Evolutionary conservation across 2,113 vertebrate genomes (phyloP).

Genomic region (Prunella fulvescens): DNA sequence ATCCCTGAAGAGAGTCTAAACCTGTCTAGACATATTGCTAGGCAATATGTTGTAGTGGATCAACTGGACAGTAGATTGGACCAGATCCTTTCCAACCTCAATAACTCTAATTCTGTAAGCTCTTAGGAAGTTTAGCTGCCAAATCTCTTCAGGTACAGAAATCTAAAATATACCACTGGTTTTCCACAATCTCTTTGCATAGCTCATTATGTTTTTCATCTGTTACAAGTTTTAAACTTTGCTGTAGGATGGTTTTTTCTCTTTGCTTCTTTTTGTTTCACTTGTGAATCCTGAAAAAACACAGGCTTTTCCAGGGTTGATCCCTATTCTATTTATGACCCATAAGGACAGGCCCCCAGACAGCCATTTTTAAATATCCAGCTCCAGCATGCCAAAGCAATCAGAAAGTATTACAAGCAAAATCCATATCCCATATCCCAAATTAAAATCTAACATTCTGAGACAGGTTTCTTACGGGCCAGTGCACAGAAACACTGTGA

Average conservation of each 20-base stretch:
- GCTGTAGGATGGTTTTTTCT: background rate
- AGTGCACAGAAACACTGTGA: background rate
- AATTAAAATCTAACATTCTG: background rate
- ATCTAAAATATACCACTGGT: background rate
- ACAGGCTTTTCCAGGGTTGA: background rate
- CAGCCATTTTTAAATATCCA: background rate
- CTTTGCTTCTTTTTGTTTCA: background rate
- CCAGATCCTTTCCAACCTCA: background rate
- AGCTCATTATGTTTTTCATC: background rate
- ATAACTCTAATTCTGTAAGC: background rate
- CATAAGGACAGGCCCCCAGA: background rate
- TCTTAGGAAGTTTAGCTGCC: background rate
- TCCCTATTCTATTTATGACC: background rate
- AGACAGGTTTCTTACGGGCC: background rate
- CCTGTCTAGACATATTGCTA: background rate
- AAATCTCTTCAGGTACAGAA: background rate
- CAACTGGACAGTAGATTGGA: background rate
- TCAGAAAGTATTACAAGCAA: background rate
- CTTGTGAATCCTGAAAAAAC: background rate
- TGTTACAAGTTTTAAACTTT: background rate
- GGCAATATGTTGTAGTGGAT: background rate
- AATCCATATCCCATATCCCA: background rate
- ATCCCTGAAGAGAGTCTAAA: background rate
- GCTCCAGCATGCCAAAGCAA: background rate
- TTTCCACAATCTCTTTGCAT: background rate